Percentiles rank a stretch among this genome's conserved stretches.
Evolutionary conservation across 2,113 vertebrate species (phyloP).

Genomic region (Montifringilla adamsi): DNA sequence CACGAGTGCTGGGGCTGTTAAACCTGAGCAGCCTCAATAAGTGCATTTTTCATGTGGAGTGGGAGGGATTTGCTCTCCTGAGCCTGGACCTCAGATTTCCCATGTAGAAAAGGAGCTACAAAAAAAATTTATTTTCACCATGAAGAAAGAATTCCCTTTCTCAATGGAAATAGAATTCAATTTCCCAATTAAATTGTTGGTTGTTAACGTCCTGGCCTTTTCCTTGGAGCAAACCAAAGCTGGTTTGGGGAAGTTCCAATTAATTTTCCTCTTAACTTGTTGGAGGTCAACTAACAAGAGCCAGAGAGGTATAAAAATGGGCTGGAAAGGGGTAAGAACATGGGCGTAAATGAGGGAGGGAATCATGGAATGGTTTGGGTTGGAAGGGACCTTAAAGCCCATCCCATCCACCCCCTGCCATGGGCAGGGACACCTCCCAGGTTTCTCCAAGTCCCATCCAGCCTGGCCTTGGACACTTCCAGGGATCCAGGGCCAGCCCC

Average conservation of each 20-base stretch:
- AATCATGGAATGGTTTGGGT: background rate
- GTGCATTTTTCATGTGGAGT: conserved; percentile 1
- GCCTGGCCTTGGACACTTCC: rapidly evolving
- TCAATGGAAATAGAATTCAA: background rate
- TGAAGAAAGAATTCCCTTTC: background rate
- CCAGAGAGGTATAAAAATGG: background rate
- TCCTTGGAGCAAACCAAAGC: background rate
- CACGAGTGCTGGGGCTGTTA: background rate
- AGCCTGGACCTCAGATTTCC: background rate
- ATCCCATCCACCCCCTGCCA: rapidly evolving
- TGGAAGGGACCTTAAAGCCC: background rate
- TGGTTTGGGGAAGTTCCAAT: background rate
- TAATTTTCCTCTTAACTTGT: background rate
- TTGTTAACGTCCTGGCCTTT: background rate
- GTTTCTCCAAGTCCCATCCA: background rate
- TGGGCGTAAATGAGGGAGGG: background rate
- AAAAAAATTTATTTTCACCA: background rate
- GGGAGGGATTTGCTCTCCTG: background rate
- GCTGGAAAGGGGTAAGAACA: background rate
- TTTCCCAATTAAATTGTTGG: background rate
- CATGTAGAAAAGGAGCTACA: background rate
- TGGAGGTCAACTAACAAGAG: background rate
- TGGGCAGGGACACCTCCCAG: background rate
- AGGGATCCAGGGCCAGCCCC: background rate
- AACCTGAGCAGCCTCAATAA: conserved; percentile 1